A percentile compares a stretch with the other conserved stretches of the same genome.
Conservation (phyloP, 1,140 invertebrate genomes). For the Anoplolepis gracilipes region DNA sequence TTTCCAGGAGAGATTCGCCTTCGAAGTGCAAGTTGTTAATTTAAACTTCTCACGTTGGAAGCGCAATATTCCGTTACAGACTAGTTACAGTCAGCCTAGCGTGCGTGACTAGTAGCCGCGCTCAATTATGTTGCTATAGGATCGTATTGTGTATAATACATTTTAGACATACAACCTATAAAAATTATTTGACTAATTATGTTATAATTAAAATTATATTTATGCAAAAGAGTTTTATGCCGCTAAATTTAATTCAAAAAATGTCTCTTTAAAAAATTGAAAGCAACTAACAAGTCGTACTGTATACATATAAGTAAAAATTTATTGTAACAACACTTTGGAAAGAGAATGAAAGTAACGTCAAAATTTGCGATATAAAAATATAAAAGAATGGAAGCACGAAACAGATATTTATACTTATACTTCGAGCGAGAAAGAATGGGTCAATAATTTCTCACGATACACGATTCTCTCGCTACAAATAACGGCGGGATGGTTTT, state of each 20-base stretch:
- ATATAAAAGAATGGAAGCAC: neutral
- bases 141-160: neutral
- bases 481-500: neutral
- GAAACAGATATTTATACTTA: constrained; percentile 1
- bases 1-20: constrained; percentile 13
- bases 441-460: constrained; percentile 6
- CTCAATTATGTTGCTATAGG: neutral
- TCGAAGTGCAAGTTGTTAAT: constrained; percentile 48
- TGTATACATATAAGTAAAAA: neutral
- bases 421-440: neutral
- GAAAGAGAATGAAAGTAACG: neutral
- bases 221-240: too few species aligned
- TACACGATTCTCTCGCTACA: neutral
- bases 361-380: neutral
- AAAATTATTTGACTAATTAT: neutral
- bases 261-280: neutral
- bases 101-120: constrained; percentile 39
- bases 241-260: too few species aligned
- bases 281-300: neutral
- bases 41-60: constrained; percentile 60
- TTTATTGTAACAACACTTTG: neutral
- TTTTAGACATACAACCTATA: neutral
- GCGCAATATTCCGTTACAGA: constrained; percentile 45
- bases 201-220: neutral
- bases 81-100: constrained; percentile 18